Percentiles rank a stretch among this genome's conserved stretches.
Conservation (phyloP, 2,888 invertebrate genomes). For the Thumatha senex region DNA sequence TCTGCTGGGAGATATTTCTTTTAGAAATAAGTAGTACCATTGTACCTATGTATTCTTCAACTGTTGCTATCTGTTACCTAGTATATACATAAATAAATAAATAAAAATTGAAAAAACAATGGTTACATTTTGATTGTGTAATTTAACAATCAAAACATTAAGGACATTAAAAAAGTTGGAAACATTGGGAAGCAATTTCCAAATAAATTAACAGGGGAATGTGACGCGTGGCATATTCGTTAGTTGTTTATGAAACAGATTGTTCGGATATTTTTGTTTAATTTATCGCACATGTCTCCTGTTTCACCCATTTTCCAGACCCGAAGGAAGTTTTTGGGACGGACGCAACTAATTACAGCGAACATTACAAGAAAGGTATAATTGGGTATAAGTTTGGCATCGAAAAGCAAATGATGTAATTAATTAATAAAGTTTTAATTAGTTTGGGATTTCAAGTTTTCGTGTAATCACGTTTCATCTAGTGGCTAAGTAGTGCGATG, state of each 20-base stretch:
- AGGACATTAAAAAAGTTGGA: background rate
- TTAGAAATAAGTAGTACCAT: too few species aligned
- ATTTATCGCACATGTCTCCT: conserved; percentile 41
- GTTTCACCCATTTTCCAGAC: conserved; percentile 11
- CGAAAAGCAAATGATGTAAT: conserved; percentile 13
- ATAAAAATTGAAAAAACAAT: too few species aligned
- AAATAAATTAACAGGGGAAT: conserved; percentile 33
- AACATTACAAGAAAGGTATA: conserved; percentile 29
- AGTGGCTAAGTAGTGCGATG: too few species aligned
- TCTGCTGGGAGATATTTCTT: too few species aligned
- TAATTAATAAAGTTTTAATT: conserved; percentile 19
- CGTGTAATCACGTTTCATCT: too few species aligned
- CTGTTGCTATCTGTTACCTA: too few species aligned
- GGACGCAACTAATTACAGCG: conserved; percentile 28
- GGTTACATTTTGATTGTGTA: too few species aligned
- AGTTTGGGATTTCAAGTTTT: conserved; percentile 16
- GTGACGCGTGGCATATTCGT: conserved; percentile 43
- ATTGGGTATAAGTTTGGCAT: conserved; percentile 28
- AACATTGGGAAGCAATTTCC: conserved; percentile 13
- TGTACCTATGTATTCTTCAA: too few species aligned
- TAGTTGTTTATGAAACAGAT: conserved; percentile 50
- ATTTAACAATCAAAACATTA: background rate
- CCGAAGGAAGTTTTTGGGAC: conserved; percentile 24
- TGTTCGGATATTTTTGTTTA: conserved; percentile 56
- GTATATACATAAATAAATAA: too few species aligned